Percentiles rank a stretch among this genome's conserved stretches.
phyloP scores from a whole-genome alignment of 2,797 vertebrate species.

The Hemitrygon akajei region DNA sequence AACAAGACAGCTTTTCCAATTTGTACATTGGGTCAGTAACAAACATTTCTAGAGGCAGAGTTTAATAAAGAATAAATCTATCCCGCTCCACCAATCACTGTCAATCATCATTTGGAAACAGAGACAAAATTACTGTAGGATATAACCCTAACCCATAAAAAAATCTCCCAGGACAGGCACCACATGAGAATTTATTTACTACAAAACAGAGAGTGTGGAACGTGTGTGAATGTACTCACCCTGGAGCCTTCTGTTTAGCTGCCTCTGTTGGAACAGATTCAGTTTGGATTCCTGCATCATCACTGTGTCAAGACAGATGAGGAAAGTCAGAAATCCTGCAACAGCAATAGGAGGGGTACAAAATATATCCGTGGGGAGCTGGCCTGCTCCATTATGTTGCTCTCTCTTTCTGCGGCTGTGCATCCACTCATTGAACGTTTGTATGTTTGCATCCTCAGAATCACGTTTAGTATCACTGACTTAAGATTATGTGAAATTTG shows the following conservation, averaged over 20 bases:
- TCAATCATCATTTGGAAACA: background rate
- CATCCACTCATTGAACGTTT: too few species aligned
- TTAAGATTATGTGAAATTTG: too few species aligned
- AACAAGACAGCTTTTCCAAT: too few species aligned
- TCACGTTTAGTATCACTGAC: too few species aligned
- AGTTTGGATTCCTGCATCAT: constrained; percentile 80
- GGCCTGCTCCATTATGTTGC: background rate
- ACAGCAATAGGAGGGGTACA: background rate
- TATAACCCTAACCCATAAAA: background rate
- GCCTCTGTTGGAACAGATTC: constrained; percentile 64
- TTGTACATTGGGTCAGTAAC: too few species aligned
- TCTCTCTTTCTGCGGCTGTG: background rate
- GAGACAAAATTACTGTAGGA: background rate
- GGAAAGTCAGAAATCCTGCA: background rate
- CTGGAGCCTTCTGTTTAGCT: constrained; percentile 59
- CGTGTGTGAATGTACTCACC: constrained; percentile 58
- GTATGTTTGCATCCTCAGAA: too few species aligned
- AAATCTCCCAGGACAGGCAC: background rate
- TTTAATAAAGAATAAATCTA: background rate
- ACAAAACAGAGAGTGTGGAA: background rate
- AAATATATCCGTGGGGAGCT: too few species aligned
- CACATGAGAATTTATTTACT: background rate
- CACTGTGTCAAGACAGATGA: constrained; percentile 54
- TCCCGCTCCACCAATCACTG: background rate
- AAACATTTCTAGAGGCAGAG: background rate